Evolutionary conservation across 2,113 vertebrate genomes (phyloP).

Genomic region (Diglossa brunneiventris): DNA sequence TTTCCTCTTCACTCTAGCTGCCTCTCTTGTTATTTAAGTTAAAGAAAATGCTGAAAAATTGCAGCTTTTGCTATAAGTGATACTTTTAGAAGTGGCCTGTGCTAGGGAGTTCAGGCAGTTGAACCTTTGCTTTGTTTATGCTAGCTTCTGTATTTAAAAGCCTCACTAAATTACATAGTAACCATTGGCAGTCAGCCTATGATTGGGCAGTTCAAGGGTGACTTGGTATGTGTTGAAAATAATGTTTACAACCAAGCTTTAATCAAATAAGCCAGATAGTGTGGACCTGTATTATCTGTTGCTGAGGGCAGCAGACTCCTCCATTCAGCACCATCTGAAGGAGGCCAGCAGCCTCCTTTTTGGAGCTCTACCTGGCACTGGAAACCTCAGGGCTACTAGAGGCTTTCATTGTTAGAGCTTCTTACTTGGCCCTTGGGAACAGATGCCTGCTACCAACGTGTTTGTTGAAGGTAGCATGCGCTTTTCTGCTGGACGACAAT

Average conservation of each 20-base stretch:
- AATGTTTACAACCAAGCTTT: background rate
- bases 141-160: background rate
- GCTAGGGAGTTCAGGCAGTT: background rate
- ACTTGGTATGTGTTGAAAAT: background rate
- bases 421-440: background rate
- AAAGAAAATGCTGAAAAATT: background rate
- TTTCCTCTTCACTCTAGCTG: background rate
- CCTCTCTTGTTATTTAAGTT: background rate
- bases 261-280: background rate
- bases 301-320: background rate
- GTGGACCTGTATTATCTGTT: background rate
- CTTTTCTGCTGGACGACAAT: background rate
- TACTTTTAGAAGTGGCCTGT: background rate
- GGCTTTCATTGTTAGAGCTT: background rate
- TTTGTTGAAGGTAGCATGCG: background rate
- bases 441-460: background rate
- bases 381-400: background rate
- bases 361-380: background rate
- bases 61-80: background rate
- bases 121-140: background rate
- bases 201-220: background rate
- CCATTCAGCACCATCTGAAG: background rate
- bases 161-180: background rate
- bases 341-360: background rate
- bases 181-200: background rate